These are phyloP conservation scores for Pandemis heparana DNA, from an alignment of 2,888 invertebrate species.

Conservation along the genomic window DNA sequence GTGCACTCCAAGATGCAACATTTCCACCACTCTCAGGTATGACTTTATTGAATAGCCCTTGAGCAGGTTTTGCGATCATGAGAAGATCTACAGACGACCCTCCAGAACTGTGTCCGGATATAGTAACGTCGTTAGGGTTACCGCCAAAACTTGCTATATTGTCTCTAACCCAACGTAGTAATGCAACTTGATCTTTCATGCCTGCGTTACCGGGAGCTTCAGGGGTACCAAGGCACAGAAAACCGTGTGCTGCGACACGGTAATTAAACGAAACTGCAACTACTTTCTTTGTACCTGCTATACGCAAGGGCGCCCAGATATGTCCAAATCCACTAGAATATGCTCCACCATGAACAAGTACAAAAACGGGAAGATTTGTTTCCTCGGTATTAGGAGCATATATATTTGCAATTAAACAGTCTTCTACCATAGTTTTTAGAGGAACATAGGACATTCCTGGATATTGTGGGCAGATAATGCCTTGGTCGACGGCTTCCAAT, in stretches of 20 bases:
- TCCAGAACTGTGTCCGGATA: background rate
- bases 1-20: conserved; percentile 11
- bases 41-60: conserved; percentile 11
- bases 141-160: conserved; percentile 16
- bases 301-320: background rate
- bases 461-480: conserved; percentile 12
- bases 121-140: conserved; percentile 7
- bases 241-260: conserved; percentile 1
- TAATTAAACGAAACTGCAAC: conserved; percentile 9
- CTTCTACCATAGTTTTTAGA: background rate
- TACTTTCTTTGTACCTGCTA: background rate
- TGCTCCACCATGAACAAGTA: conserved; percentile 6
- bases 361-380: conserved; percentile 12
- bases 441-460: background rate
- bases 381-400: conserved; percentile 6
- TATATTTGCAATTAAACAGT: conserved; percentile 12
- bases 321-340: background rate
- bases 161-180: conserved; percentile 8
- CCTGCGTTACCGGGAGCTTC: conserved; percentile 8
- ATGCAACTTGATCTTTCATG: conserved; percentile 9
- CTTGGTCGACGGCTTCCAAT: background rate
- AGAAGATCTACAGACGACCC: background rate
- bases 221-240: conserved; percentile 12
- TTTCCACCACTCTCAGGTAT: conserved; percentile 17
- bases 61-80: background rate